Conservation (phyloP, 2,113 vertebrate genomes). For the Hyla sarda region DNA sequence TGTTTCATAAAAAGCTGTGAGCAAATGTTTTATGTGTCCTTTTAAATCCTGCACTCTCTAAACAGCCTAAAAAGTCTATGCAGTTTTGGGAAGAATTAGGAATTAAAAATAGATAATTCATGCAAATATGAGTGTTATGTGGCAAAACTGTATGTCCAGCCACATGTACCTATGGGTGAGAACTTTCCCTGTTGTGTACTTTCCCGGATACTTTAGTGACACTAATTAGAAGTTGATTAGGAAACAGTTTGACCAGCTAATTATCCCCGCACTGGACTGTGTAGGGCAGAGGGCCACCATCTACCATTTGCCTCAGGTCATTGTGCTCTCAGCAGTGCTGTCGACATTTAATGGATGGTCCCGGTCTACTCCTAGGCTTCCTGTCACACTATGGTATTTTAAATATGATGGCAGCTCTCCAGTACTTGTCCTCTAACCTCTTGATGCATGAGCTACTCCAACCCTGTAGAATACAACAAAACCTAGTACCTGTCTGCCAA, state of each 20-base stretch:
- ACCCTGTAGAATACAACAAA: slow-evolving; percentile 1
- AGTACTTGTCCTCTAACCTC: slow-evolving; percentile 52
- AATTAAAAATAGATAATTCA: background rate
- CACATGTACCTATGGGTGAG: background rate
- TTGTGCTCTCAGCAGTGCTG: slow-evolving; percentile 53
- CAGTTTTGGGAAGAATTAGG: background rate
- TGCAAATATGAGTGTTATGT: background rate
- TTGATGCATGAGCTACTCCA: slow-evolving; percentile 11
- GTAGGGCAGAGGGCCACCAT: slow-evolving; percentile 56
- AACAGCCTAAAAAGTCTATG: background rate
- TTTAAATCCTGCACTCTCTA: background rate
- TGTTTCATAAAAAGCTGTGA: background rate
- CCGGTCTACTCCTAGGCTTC: slow-evolving; percentile 51
- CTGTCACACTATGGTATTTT: slow-evolving; percentile 57
- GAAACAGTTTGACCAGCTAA: slow-evolving; percentile 55
- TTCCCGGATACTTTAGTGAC: slow-evolving; percentile 59
- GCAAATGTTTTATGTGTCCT: too few relatives aligned
- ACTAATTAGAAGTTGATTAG: slow-evolving; percentile 67
- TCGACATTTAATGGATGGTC: slow-evolving; percentile 54
- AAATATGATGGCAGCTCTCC: slow-evolving; percentile 57
- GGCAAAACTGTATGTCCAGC: background rate
- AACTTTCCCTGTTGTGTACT: slow-evolving; percentile 18
- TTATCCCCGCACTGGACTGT: slow-evolving; percentile 46
- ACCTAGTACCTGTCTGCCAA: slow-evolving; percentile 14
- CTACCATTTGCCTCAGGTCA: slow-evolving; percentile 56